Evolutionary conservation across 2,113 vertebrate genomes (phyloP).

Genomic region (Numenius arquata): DNA sequence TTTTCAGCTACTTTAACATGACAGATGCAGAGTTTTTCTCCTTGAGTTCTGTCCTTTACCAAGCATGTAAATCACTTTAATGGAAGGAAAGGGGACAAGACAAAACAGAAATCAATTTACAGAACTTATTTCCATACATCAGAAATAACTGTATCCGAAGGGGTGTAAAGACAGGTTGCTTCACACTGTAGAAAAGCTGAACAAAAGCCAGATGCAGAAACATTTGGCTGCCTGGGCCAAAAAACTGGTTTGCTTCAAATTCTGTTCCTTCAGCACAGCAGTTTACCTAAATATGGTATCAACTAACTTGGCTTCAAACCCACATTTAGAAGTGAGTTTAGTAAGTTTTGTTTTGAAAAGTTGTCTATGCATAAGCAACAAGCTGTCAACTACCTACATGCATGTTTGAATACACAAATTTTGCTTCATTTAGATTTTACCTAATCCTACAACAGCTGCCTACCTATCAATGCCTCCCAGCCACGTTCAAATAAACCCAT

Average conservation of each 20-base stretch:
- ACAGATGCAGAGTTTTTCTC: not conserved
- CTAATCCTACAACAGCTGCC: not conserved
- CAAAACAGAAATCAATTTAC: not conserved
- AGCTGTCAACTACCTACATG: not conserved
- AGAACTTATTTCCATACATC: not conserved
- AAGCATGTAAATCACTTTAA: not conserved
- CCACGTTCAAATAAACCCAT: not conserved
- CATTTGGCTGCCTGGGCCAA: not conserved
- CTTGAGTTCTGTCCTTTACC: not conserved
- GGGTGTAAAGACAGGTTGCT: not conserved
- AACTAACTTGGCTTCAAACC: not conserved
- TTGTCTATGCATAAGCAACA: not conserved
- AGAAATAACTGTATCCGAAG: not conserved
- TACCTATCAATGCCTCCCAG: not conserved
- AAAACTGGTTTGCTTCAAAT: not conserved
- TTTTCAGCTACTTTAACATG: not conserved
- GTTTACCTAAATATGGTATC: not conserved
- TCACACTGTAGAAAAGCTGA: not conserved
- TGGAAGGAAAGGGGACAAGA: not conserved
- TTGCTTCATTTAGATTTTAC: not conserved
- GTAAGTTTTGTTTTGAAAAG: not conserved
- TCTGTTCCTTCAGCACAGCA: not conserved
- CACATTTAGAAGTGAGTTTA: not conserved
- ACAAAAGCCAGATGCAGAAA: not conserved
- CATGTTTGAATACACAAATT: not conserved